These are phyloP conservation scores for Drosophila glabriapex DNA, from an alignment of 2,888 invertebrate species.

Conservation along the genomic window DNA sequence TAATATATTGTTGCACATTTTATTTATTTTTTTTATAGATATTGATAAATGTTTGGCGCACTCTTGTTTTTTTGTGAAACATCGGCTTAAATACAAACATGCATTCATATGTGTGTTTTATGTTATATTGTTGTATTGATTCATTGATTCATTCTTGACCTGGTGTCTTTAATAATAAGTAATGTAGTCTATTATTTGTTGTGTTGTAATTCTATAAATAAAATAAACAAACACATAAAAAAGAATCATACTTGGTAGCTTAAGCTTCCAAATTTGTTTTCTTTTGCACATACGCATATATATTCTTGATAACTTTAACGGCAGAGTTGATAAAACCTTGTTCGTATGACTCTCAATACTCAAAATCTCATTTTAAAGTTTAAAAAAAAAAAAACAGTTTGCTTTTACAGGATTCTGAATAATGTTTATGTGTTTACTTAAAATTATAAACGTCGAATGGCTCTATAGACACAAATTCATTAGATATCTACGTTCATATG, in stretches of 20 bases:
- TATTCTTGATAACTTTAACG: not conserved
- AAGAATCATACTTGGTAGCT: not conserved
- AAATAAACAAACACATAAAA: not conserved
- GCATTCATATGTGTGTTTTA: not conserved
- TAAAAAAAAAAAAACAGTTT: not conserved
- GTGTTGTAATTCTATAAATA: not conserved
- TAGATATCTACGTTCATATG: not conserved
- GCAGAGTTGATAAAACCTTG: not conserved
- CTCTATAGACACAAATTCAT: no score
- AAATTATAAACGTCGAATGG: not conserved
- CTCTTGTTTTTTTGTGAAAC: slow-evolving; percentile 8
- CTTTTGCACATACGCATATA: not conserved
- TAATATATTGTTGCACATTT: not conserved
- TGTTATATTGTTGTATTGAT: slow-evolving; percentile 8
- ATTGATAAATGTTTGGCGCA: slow-evolving; percentile 56
- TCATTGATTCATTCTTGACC: slow-evolving; percentile 2
- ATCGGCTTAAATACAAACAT: slow-evolving; percentile 21
- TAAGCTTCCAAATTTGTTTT: not conserved
- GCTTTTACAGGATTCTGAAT: not conserved
- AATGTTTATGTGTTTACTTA: not conserved
- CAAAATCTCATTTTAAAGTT: not conserved
- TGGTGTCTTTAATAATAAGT: not conserved
- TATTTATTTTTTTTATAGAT: slow-evolving; percentile 47
- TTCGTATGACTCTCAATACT: not conserved
- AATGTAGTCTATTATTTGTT: not conserved